Conservation (phyloP, 2,797 vertebrate genomes). For the Chaunax sp. region DNA sequence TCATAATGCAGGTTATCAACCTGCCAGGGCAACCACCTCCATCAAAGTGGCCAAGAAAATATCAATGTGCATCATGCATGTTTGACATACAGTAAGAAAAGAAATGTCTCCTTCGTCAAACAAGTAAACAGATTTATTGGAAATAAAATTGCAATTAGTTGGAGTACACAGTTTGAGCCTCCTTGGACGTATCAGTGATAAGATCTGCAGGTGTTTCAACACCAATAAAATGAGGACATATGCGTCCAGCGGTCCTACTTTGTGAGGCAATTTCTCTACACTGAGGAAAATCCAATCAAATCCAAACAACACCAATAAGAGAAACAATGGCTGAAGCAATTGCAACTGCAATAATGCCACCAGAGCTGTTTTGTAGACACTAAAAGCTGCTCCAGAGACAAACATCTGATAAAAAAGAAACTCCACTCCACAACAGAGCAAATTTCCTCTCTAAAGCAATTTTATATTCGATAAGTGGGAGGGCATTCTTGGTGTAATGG, state of each 20-base stretch:
- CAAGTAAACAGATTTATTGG: slow-evolving; percentile 31
- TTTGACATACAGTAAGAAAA: slow-evolving; percentile 30
- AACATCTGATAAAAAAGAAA: slow-evolving; percentile 83
- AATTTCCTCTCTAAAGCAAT: slow-evolving; percentile 86
- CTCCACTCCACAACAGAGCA: slow-evolving; percentile 76
- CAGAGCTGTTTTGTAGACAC: slow-evolving; percentile 78
- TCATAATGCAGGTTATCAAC: slow-evolving; percentile 74
- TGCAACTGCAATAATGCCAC: slow-evolving; percentile 78
- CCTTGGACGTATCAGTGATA: slow-evolving; percentile 61
- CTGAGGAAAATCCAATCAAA: slow-evolving; percentile 78
- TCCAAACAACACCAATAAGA: slow-evolving; percentile 78
- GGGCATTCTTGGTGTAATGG: slow-evolving; percentile 85
- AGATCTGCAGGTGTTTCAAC: slow-evolving; percentile 69
- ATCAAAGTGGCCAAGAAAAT: slow-evolving; percentile 40
- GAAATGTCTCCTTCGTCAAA: slow-evolving; percentile 3
- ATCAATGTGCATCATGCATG: slow-evolving; percentile 21
- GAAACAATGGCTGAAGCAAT: slow-evolving; percentile 75
- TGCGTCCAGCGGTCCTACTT: slow-evolving; percentile 40
- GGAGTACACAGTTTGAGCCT: slow-evolving; percentile 36
- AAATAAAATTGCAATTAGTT: slow-evolving; percentile 24
- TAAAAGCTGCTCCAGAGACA: slow-evolving; percentile 82
- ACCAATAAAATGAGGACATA: slow-evolving; percentile 60
- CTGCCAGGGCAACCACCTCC: slow-evolving; percentile 49
- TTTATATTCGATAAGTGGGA: slow-evolving; percentile 86
- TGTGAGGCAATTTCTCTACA: slow-evolving; percentile 70